Evolutionary conservation across 2,797 vertebrate species (phyloP).

Genomic region (Crypturellus tataupa): DNA sequence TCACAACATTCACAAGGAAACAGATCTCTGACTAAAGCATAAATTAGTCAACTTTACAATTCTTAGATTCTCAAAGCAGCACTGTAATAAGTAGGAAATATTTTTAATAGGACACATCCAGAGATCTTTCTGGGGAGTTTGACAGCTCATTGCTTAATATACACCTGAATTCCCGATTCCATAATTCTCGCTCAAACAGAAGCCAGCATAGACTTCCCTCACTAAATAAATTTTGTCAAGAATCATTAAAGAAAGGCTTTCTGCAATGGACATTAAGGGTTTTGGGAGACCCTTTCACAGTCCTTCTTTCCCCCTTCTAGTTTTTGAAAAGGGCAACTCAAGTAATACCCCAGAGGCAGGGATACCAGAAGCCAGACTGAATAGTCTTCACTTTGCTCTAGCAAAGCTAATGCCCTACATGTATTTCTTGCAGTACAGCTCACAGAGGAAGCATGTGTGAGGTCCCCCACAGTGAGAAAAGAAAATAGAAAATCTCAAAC

Average conservation of each 20-base stretch:
- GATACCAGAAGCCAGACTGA: background rate
- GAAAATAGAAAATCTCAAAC: constrained; percentile 13
- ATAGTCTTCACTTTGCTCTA: background rate
- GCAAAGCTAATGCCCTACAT: background rate
- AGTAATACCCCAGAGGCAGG: background rate
- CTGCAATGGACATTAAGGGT: background rate
- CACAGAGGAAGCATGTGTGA: background rate
- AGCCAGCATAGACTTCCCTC: background rate
- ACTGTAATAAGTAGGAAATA: background rate
- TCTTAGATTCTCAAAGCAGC: background rate
- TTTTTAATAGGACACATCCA: background rate
- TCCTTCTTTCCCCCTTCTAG: background rate
- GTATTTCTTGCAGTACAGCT: background rate
- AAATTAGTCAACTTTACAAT: background rate
- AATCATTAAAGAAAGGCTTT: background rate
- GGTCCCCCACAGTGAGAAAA: background rate
- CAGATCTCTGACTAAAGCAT: background rate
- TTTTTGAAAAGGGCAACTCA: background rate
- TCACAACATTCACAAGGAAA: background rate
- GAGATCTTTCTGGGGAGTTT: background rate
- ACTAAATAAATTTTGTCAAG: background rate
- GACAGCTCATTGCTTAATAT: background rate
- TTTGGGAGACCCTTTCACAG: background rate
- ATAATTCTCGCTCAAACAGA: background rate
- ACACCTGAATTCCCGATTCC: background rate